A percentile compares a stretch with the other conserved stretches of the same genome.
Evolutionary conservation across 2,888 invertebrate genomes (phyloP).

Genomic region (Hedychridium roseum): DNA sequence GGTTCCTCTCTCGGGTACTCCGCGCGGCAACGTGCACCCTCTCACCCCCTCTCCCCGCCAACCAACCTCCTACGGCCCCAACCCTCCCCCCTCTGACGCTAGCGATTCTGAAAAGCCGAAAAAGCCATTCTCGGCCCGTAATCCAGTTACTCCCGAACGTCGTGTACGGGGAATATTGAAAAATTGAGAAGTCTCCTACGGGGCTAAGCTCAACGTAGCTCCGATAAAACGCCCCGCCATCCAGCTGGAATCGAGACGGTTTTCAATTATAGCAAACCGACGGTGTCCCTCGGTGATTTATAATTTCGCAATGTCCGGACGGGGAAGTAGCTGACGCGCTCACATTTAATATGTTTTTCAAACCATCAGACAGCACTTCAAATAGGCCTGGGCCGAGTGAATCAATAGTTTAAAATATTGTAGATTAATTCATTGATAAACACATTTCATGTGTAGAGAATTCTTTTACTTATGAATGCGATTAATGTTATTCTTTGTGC

Average conservation of each 20-base stretch:
- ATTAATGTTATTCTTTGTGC: no score
- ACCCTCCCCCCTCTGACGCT: slow-evolving; percentile 7
- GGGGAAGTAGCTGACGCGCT: neutral
- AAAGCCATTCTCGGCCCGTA: slow-evolving; percentile 54
- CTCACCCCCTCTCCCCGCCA: slow-evolving; percentile 2
- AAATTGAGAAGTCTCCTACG: slow-evolving; percentile 40
- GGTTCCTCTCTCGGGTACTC: slow-evolving; percentile 28
- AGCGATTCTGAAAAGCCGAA: slow-evolving; percentile 34
- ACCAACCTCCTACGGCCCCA: neutral
- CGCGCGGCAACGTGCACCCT: slow-evolving; percentile 16
- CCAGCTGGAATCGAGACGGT: no score
- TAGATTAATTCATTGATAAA: no score
- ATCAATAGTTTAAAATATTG: no score
- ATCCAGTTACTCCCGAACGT: slow-evolving; percentile 51
- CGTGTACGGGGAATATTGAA: slow-evolving; percentile 53
- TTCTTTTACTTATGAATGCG: no score
- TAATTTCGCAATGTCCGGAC: neutral
- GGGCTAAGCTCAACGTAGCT: no score
- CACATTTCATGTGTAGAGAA: no score
- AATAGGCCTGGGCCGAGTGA: no score
- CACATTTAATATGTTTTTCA: neutral
- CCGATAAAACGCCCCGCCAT: neutral
- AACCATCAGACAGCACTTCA: no score
- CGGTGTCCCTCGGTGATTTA: no score
- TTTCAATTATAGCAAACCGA: no score